These are phyloP conservation scores for Bufo gargarizans DNA, from an alignment of 2,113 vertebrate genomes.

Conservation along the genomic window DNA sequence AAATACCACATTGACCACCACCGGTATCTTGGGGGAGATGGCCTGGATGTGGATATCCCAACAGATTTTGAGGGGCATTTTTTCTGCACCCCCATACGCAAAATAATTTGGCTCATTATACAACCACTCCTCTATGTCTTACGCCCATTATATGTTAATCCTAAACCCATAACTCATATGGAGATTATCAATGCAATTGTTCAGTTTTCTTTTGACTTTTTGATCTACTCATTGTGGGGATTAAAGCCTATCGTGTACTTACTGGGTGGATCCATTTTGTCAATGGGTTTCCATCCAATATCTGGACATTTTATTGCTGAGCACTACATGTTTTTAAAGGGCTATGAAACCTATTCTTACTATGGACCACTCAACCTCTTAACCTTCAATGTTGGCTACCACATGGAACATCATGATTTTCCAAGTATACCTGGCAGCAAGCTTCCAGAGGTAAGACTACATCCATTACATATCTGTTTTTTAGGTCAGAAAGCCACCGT, in stretches of 20 bases:
- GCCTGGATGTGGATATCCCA: conserved; percentile 91
- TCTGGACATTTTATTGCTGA: conserved; percentile 98
- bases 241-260: conserved; percentile 89
- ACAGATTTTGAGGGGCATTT: conserved; percentile 92
- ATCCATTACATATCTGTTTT: neutral
- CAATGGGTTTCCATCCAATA: conserved; percentile 94
- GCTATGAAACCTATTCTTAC: conserved; percentile 97
- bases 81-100: conserved; percentile 88
- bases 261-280: conserved; percentile 84
- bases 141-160: conserved; percentile 87
- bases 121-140: conserved; percentile 90
- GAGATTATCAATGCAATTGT: conserved; percentile 83
- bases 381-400: conserved; percentile 97
- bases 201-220: conserved; percentile 78
- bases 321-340: conserved; percentile 96
- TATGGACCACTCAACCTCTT: conserved; percentile 92
- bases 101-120: conserved; percentile 88
- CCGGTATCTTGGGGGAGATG: conserved; percentile 90
- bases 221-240: conserved; percentile 86
- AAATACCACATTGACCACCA: conserved; percentile 98
- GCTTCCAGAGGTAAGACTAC: conserved; percentile 85
- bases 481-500: no score
- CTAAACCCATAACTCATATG: conserved; percentile 84
- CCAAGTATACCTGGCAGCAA: conserved; percentile 94
- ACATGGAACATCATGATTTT: conserved; percentile 98